Evolutionary conservation across 2,797 vertebrate species (phyloP), one percentile per base, ranked within the genome.

Genomic region (Urocyon cinereoargenteus): DNA sequence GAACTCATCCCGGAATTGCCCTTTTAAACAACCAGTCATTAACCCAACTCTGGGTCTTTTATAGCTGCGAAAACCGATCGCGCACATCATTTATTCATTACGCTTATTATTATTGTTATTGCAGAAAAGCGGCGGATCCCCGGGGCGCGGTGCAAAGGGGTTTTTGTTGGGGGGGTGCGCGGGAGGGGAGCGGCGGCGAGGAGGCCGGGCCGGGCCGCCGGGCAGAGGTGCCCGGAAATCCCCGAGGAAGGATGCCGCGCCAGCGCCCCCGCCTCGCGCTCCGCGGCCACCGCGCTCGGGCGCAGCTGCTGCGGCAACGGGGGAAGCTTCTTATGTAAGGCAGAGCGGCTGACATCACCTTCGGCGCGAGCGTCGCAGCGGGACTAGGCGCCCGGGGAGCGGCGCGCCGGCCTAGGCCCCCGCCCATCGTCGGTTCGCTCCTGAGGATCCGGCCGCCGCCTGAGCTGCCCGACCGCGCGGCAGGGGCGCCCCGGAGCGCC

Each of bases 291-390:
- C 68, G 78, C 82, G 59, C 96, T 79, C 97, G 62, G 28, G 96
- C 91, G 96, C 96, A 97, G 98, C 98, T 98, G 97, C 98, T 90
- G 97, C 97, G 92, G 97, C 93, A 97, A 97, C 97, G 62, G 62
- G 97, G 97, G 96, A 98, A 97, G 97, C 97, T 98, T 97, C 98
- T 99, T 99, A 99, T 95, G 97, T 98, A 99, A 99, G 98, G 92
- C 98, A 91, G 96, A 98, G 97, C 85, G 98, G 98, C 98, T 98
- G 98, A 99, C 98, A 99, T 98, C 98, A 98, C 98, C 98, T 98
- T 98, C 26, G 87, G 86, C 49, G 51, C 26, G 92, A 97, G 91
- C 91, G 36, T 79, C 73, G 90, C 95, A 96, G 96, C 91, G 18
- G 15, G 81, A 96, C 89, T 84, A 85, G 83, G 93, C 90, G 77